These are phyloP conservation scores for Acipenser ruthenus DNA, from an alignment of 2,797 vertebrate species.

Conservation along the genomic window DNA sequence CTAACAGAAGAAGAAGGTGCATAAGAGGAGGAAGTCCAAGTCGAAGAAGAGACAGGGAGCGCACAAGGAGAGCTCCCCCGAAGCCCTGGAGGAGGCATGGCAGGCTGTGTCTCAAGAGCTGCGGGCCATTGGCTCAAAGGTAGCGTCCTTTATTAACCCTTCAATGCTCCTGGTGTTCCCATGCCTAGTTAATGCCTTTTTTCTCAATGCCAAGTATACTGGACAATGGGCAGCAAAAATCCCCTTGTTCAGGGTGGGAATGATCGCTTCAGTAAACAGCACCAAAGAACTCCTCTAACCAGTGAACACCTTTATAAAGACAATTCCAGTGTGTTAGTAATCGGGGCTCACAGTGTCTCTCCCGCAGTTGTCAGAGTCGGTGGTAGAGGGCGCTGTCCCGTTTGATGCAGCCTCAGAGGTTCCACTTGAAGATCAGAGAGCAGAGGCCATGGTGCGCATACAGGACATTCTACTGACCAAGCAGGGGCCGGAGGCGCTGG, in stretches of 20 bases:
- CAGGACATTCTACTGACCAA: constrained; percentile 66
- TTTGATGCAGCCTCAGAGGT: constrained; percentile 84
- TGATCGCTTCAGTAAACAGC: no score
- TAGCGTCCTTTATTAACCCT: constrained; percentile 15
- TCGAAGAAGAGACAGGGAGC: constrained; percentile 17
- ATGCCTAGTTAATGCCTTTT: no score
- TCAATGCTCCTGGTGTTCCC: no score
- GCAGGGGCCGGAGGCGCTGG: constrained; percentile 60
- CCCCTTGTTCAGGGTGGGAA: no score
- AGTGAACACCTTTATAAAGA: no score
- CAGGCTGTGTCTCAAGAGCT: constrained; percentile 64
- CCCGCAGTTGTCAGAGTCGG: constrained; percentile 49
- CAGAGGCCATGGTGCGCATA: constrained; percentile 74
- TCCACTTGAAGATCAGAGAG: constrained; percentile 78
- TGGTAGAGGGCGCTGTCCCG: constrained; percentile 61
- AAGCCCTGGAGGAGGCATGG: constrained; percentile 67
- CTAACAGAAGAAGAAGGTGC: constrained; percentile 64
- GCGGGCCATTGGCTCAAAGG: constrained; percentile 49
- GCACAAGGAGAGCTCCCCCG: constrained; percentile 30
- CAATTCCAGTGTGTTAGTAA: no score
- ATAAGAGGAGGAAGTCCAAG: constrained; percentile 54
- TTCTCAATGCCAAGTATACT: no score
- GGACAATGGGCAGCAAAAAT: no score
- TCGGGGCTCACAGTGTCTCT: background rate
- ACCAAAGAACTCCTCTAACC: no score